Conservation (phyloP, 2,888 invertebrate species). For the Ischnus inquisitorius region DNA sequence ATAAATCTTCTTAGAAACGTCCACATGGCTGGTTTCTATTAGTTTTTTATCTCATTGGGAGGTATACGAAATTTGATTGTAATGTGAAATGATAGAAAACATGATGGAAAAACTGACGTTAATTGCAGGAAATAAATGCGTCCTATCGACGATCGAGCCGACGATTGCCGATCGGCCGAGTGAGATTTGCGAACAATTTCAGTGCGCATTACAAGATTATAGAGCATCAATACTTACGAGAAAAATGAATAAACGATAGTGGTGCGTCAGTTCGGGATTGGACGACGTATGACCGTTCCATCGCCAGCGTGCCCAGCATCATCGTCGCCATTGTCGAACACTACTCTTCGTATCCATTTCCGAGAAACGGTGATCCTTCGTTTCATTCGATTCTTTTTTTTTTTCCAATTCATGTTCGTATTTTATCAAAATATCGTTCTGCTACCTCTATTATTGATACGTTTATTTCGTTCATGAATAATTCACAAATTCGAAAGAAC, state of each 20-base stretch:
- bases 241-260: constrained; percentile 41
- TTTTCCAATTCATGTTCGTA: constrained; percentile 13
- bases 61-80: too few species aligned
- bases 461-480: constrained; percentile 4
- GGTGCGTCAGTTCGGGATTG: constrained; percentile 37
- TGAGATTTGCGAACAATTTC: constrained; percentile 43
- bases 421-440: constrained; percentile 34
- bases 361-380: constrained; percentile 33
- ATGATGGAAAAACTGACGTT: not conserved
- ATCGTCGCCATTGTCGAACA: not conserved
- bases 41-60: too few species aligned
- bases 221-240: constrained; percentile 72
- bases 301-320: constrained; percentile 33
- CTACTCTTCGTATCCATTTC: constrained; percentile 35
- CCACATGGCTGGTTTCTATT: too few species aligned
- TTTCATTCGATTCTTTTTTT: not conserved
- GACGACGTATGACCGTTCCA: not conserved
- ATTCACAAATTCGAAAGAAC: not conserved
- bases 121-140: constrained; percentile 75
- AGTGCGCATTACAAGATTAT: constrained; percentile 42
- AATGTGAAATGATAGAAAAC: too few species aligned
- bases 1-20: too few species aligned
- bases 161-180: constrained; percentile 37
- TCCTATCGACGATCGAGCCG: constrained; percentile 31
- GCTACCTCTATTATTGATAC: constrained; percentile 7